phyloP scores from a whole-genome alignment of 23 tunicate genomes.

The Styela plicata region DNA sequence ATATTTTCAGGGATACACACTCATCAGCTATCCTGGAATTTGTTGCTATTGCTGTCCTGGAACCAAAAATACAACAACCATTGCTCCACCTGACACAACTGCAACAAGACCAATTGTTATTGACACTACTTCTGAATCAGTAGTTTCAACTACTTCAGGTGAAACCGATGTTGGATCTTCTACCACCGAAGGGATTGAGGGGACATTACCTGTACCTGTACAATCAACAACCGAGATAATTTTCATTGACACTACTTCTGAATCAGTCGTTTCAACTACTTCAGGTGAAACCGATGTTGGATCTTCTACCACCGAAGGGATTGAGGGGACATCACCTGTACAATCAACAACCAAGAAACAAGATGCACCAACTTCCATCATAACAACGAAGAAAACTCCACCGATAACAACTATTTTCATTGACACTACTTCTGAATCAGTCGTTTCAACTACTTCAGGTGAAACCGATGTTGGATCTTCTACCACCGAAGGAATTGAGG shows the following conservation, averaged over 20 bases:
- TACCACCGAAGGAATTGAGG: conserved; percentile 2
- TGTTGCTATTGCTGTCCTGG: conserved; percentile 66
- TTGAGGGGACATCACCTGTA: not conserved
- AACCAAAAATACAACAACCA: conserved; percentile 27
- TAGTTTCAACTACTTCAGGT: conserved; percentile 18
- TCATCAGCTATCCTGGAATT: conserved; percentile 32
- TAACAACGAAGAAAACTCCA: conserved; percentile 19
- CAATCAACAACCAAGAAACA: conserved; percentile 10
- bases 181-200: conserved; percentile 6
- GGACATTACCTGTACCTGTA: too few species aligned
- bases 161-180: conserved; percentile 11
- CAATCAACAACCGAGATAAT: too few species aligned
- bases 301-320: conserved; percentile 9
- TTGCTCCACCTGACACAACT: conserved; percentile 23
- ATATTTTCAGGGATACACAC: conserved; percentile 41
- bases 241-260: too few species aligned
- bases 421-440: conserved; percentile 13
- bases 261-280: conserved; percentile 12
- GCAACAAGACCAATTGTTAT: not conserved
- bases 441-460: conserved; percentile 17
- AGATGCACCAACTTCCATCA: conserved; percentile 35
- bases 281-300: conserved; percentile 17
- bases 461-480: conserved; percentile 11
- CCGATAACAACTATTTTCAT: conserved; percentile 4
- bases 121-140: conserved; percentile 13